phyloP scores from a whole-genome alignment of 2,888 invertebrate species.

The Acrocera orbiculus region DNA sequence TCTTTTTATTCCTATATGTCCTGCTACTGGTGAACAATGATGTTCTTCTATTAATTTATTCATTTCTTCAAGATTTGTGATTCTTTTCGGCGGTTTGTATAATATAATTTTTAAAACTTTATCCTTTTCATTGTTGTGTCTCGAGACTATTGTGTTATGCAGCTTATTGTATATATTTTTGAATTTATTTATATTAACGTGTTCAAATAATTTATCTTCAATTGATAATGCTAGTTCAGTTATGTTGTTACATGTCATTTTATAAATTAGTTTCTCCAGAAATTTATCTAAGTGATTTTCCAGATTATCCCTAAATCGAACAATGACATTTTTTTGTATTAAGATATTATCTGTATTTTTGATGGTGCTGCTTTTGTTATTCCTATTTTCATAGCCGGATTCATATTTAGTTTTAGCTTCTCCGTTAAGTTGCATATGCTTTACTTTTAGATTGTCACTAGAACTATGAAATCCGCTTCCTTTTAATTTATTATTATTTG shows the following conservation, averaged over 20 bases:
- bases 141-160: neutral
- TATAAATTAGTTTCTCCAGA: neutral
- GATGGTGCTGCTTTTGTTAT: neutral
- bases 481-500: too few species aligned
- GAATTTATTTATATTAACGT: neutral
- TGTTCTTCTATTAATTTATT: neutral
- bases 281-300: neutral
- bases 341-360: too few species aligned
- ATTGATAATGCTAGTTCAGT: neutral
- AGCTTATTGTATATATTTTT: neutral
- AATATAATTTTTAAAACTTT: neutral
- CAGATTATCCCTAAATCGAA: neutral
- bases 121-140: too few species aligned
- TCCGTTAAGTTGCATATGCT: too few species aligned
- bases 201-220: neutral
- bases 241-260: neutral
- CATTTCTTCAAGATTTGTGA: neutral
- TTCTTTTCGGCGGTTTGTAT: neutral
- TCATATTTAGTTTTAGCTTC: too few species aligned
- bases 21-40: neutral
- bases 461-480: too few species aligned
- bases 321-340: neutral
- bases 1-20: neutral
- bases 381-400: too few species aligned
- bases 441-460: too few species aligned